These are phyloP conservation scores for Phaenicophaeus curvirostris DNA, from an alignment of 2,797 vertebrate genomes.

Conservation along the genomic window DNA sequence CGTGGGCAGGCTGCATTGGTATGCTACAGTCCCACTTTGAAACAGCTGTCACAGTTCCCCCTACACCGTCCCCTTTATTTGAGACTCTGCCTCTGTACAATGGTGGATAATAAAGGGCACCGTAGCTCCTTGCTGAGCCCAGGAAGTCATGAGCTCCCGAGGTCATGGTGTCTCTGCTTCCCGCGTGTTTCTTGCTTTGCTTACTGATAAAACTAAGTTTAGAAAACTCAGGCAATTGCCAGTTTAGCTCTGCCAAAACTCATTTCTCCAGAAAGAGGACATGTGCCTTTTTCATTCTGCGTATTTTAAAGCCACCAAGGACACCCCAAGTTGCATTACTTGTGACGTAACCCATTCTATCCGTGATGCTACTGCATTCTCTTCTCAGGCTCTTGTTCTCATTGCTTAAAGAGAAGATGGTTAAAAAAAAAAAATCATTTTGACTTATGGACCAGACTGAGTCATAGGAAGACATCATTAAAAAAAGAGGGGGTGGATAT, in stretches of 20 bases:
- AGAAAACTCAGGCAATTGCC: conserved; percentile 34
- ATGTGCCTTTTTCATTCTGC: conserved; percentile 40
- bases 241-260: conserved; percentile 39
- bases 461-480: conserved; percentile 56
- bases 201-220: conserved; percentile 62
- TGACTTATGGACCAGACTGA: conserved; percentile 64
- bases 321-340: conserved; percentile 44
- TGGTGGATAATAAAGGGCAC: not conserved
- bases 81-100: not conserved
- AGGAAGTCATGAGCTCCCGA: conserved; percentile 34
- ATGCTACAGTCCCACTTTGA: not conserved
- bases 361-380: conserved; percentile 31
- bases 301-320: conserved; percentile 57
- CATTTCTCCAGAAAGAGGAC: conserved; percentile 17
- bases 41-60: not conserved
- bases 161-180: conserved; percentile 37
- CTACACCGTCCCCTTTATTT: not conserved
- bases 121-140: conserved; percentile 52
- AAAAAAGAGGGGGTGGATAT: conserved; percentile 57
- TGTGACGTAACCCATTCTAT: conserved; percentile 6
- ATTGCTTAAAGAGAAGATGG: conserved; percentile 26
- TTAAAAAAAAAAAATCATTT: conserved; percentile 51
- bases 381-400: conserved; percentile 54
- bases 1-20: not conserved
- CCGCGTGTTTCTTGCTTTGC: conserved; percentile 30